Base-by-base conservation (phyloP, 2,113 vertebrate species). In the Coreoperca whiteheadi region DNA sequence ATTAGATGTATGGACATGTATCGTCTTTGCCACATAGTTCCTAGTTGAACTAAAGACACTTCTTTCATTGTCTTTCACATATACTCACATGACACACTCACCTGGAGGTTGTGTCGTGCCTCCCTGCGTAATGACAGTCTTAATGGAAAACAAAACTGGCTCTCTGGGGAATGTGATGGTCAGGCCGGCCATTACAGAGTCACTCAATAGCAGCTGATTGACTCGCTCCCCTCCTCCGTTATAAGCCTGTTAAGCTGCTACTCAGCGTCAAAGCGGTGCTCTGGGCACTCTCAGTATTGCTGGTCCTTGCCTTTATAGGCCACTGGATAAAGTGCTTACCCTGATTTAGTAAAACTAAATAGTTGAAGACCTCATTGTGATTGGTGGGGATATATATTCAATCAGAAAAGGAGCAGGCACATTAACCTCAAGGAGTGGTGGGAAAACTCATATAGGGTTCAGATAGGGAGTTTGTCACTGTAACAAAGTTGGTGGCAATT, bases 71-170 rank as follows among this genome's bases (percentile, higher is more conserved):
- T 77, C 37, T 50, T 50, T 43, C 61, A 70, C 54, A 51, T 70
- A 65, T 8, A 53, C 73, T 73, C 76, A 75, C 61, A 61, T 66
- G 66, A 68, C 43, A 51, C 71, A 57, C 25, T 83, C 67, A 28
- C 50, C 75, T 23, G 57, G 82, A 57, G 83, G 60, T 56, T 59
- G 64, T 60, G 84, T 68, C 50, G 0, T 78, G 83, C 78, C 75
- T 82, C 61, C 32, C 51, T 50, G 74, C 61, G 57, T 92, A 93
- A 94, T 91, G 89, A 91, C 91, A 88, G 80, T 80, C 91, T 91
- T 93, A 94, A 93, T 94, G 89, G 94, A 91, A 90, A 94, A 94
- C 87, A 91, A 95, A 94, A 91, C 76, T 68, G 86, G 4, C 84
- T 91, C 91, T 90, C 86, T 41, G 56, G 77, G 90, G 91, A 89